These are phyloP conservation scores for Pelvicachromis taeniatus DNA, from an alignment of 2,113 vertebrate genomes.

Conservation along the genomic window DNA sequence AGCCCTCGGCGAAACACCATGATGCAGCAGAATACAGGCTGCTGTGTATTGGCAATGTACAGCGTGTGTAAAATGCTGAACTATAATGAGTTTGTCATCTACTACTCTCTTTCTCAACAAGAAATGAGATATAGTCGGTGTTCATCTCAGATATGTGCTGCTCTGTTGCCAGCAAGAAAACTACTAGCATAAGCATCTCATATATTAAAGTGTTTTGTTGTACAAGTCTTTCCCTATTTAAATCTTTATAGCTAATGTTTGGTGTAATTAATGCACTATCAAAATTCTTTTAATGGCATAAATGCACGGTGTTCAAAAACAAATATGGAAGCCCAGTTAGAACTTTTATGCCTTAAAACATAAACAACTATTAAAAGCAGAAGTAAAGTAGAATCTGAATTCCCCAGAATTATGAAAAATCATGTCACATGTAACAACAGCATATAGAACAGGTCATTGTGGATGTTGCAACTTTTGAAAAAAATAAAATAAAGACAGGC, in stretches of 20 bases:
- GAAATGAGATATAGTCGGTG: neutral
- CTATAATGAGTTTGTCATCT: conserved; percentile 7
- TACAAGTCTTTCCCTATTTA: neutral
- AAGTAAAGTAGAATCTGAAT: neutral
- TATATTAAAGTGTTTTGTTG: neutral
- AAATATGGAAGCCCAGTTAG: neutral
- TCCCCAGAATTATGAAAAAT: neutral
- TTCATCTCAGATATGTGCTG: neutral
- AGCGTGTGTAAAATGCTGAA: neutral
- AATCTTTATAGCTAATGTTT: neutral
- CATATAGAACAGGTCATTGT: neutral
- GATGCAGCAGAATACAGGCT: conserved; percentile 24
- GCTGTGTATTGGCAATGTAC: neutral
- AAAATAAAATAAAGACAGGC: neutral
- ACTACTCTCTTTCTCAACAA: neutral
- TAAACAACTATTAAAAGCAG: neutral
- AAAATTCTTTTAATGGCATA: neutral
- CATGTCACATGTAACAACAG: neutral
- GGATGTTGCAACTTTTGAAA: neutral
- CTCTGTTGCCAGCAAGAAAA: neutral
- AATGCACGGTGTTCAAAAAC: neutral
- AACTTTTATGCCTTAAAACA: neutral
- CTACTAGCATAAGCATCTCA: neutral
- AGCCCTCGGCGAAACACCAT: neutral
- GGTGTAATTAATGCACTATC: neutral